Evolutionary conservation across 2,113 vertebrate species (phyloP), one percentile per base, ranked within the genome.

Genomic region (Shinisaurus crocodilurus): DNA sequence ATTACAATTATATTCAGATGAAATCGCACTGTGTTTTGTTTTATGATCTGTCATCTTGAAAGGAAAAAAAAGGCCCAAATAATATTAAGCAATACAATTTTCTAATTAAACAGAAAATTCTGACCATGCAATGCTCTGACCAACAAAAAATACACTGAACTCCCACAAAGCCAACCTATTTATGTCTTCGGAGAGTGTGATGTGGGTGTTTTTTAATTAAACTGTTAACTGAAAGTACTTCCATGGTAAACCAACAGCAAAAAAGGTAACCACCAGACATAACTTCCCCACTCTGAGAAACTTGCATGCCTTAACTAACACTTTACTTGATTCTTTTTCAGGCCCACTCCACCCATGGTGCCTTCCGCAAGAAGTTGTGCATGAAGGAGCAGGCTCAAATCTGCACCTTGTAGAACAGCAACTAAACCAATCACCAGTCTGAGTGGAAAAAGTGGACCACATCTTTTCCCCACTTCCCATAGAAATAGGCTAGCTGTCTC

Each of bases 41-140:
- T 95, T 93, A 91, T 25, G 80, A 77, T 91, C 90, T 60, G 81
- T 57, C 65, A 93, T n/a, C 97, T 98, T 72, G 29, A 34, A 48
- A 89, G 85, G n/a, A 32, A n/a, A 70, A 83, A 89, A 79, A 32
- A 75, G 82, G n/a, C 4, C 27, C 65, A 5, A 1, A 9, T 69
- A 20, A 32, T 0, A 0, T 48, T 90, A 54, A 89, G 2, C 54
- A 0, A 0, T 27, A 70, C 1, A 2, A 12, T 63, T 90, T 88
- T 50, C 3, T 65, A 16, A 54, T 34, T 85, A 27, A 77, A 77
- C 40, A 79, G 43, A 79, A 40, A 89, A 85, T 50, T 43, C 12
- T 57, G 16, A 29, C 45, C 2, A 57, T 15, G 2, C 7, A 54
- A 29, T 9, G 54, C 40, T 3, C 6, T 83, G 65, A 67, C 34